Base-by-base conservation (phyloP, 2,797 vertebrate genomes). In the Pteropus rufus region DNA sequence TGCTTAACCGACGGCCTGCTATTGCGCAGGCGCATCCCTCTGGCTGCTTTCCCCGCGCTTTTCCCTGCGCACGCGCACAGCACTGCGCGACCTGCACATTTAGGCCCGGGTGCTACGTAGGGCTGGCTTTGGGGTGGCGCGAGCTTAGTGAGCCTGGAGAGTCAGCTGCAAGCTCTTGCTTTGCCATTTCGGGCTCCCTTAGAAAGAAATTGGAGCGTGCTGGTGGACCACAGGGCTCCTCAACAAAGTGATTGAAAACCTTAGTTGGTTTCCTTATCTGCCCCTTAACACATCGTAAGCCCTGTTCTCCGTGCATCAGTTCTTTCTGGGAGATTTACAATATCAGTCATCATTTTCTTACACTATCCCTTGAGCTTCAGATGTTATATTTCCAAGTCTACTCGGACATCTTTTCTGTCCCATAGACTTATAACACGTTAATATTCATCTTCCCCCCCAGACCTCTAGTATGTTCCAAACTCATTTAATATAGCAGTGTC, bases 1-100 rank as follows among this genome's bases (percentile, higher is more conserved):
- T 2, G 18, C 64, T 64, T 64, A 97, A 97, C 97, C 10, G 89
- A 73, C 95, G 2, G n/a, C 76, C 67, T 3, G 9, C 75, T 16
- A n/a, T 44, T 36, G 80, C 75, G 91, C 96, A 93, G 65, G 84
- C 72, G 86, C 79, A 8, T 6, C 7, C 82, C 29, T 12, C 39
- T 2, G 1, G 0, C 31, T 0, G 0, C 79, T 31, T 54, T n/a
- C 24, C 60, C 46, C 5, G 0, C 9, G 5, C 76, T 62, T 75
- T 49, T 7, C 62, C 16, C 31, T 0, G 29, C 21, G 18, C 41
- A 14, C 15, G 18, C 73, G 39, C 24, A 49, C 83, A 7, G 23
- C 41, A 4, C 18, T 3, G 19, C 10, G 31, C 0, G 16, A 52
- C 18, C 10, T 4, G 14, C 36, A 5, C 7, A 1, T 10, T 26